Evolutionary conservation across 2,797 vertebrate species (phyloP).

Genomic region (Falco concolor): DNA sequence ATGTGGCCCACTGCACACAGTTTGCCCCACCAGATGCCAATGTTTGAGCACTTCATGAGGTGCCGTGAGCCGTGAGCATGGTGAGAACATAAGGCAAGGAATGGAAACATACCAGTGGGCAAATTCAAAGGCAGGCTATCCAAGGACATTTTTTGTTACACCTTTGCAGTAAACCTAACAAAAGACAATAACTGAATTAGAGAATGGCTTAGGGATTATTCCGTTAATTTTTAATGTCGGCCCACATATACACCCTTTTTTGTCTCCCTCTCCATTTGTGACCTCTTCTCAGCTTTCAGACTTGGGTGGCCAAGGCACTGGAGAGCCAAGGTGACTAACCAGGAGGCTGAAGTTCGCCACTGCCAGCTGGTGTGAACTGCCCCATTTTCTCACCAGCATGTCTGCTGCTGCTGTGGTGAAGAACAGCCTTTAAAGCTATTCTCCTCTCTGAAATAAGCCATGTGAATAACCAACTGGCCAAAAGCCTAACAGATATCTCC

Average conservation of each 20-base stretch:
- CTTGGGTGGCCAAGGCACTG: neutral
- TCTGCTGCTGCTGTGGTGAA: neutral
- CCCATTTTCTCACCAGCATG: neutral
- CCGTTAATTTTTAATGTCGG: neutral
- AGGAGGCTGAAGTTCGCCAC: neutral
- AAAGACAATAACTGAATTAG: neutral
- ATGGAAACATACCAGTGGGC: rapidly evolving
- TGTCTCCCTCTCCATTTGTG: neutral
- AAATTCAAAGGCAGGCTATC: neutral
- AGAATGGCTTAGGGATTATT: neutral
- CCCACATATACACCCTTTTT: neutral
- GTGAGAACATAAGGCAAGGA: neutral
- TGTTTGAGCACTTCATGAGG: rapidly evolving
- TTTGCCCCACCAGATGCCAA: neutral
- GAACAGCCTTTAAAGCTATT: neutral
- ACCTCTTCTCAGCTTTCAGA: neutral
- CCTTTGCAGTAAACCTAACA: neutral
- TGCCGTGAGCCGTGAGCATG: rapidly evolving
- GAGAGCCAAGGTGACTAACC: neutral
- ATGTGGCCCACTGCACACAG: neutral
- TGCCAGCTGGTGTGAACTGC: neutral
- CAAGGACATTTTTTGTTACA: neutral
- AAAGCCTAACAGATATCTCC: neutral
- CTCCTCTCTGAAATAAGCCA: neutral
- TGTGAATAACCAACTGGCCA: neutral